Evolutionary conservation across 2,797 vertebrate species (phyloP).

Genomic region (Carcharodon carcharias): DNA sequence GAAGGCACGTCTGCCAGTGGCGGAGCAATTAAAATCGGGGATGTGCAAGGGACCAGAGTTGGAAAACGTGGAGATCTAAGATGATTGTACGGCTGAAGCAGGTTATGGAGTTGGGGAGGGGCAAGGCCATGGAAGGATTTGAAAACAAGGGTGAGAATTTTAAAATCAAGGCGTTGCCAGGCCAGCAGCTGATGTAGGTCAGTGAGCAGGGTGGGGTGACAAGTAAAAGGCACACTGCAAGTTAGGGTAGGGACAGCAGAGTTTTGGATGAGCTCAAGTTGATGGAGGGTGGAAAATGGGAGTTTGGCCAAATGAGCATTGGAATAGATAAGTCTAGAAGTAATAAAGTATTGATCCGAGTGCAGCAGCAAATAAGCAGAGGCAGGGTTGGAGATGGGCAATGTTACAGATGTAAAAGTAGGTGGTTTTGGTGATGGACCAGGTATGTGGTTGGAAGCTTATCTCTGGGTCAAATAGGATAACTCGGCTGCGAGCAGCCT

Average conservation of each 20-base stretch:
- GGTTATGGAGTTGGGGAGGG: background rate
- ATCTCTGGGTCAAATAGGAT: background rate
- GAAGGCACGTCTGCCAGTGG: background rate
- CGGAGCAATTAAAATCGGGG: background rate
- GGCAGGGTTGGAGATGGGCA: background rate
- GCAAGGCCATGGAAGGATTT: background rate
- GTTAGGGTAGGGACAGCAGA: background rate
- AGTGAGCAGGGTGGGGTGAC: background rate
- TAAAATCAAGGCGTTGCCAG: background rate
- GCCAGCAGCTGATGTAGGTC: background rate
- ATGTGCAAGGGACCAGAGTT: background rate
- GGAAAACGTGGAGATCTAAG: background rate
- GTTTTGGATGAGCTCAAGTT: background rate
- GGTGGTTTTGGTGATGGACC: background rate
- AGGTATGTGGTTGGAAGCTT: background rate
- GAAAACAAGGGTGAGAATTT: background rate
- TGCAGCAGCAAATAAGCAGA: background rate
- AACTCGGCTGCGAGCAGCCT: background rate
- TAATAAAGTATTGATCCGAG: background rate
- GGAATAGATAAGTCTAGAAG: background rate
- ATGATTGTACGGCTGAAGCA: background rate
- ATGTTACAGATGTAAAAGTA: background rate
- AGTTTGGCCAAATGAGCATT: background rate
- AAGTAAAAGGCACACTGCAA: background rate
- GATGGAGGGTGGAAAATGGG: background rate